Evolutionary conservation across 2,888 invertebrate genomes (phyloP), one percentile per base, ranked within the genome.

Genomic region (Digitonthophagus gazella): DNA sequence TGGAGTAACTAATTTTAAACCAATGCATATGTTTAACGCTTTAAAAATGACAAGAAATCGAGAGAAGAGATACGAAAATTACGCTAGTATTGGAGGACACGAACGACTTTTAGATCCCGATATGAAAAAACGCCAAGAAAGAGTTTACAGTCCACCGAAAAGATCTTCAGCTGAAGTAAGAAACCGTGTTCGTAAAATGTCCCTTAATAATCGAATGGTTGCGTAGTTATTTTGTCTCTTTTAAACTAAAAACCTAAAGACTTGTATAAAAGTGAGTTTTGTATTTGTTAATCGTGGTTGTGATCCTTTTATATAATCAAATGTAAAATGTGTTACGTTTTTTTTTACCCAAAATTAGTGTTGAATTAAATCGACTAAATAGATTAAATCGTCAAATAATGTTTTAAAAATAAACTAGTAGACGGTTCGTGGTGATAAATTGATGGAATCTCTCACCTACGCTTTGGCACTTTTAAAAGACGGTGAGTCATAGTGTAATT

Each of bases 1-100:
- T 72, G 93, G 93, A 18, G 88, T 93, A 44, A 88, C 88, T 69
- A 89, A 90, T 76, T 92, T 93, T 77, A 91, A 91, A 77, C 92
- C 92, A 0, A 83, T 91, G 75, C 90, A 91, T 77, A 91, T 91
- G 69, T 90, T 91, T 79, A 88, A 89, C 19, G 90, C 91, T 0
- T 81, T 91, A 67, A 87, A 88, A 28, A 57, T 70, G 57, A 77
- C 77, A 14, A 77, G 77, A 76, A 78, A 77, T 70, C 75, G 76
- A 56, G 80, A 79, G 64, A 78, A 77, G 71, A 74, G 78, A 4
- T 77, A 78, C 68, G 79, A 78, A 20, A 78, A 80, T 70, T 80
- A 79, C 72, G 72, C 77, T 8, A 77, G 75, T 69, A 65, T 72
- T 55, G 78, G 73, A 15, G 69, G 76, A 3, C 74, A 74, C 73